Conservation (phyloP, 2,797 vertebrate genomes). For the Podargus strigoides region DNA sequence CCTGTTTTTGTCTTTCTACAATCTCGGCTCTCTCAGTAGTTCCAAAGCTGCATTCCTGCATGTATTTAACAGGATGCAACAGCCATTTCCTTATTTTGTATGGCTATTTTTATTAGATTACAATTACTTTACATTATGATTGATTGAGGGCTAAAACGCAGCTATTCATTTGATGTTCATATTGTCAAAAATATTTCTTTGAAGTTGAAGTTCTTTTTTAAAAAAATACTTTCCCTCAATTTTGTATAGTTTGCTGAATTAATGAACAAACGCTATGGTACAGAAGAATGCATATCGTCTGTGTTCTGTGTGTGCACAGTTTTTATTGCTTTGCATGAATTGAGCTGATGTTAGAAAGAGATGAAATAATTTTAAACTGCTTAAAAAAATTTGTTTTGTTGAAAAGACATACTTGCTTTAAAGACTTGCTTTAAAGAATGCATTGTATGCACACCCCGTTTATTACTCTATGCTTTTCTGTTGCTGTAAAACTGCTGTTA, state of each 20-base stretch:
- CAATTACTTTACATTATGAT: slow-evolving; percentile 63
- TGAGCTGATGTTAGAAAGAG: slow-evolving; percentile 35
- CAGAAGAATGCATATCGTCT: neutral
- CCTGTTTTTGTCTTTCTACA: slow-evolving; percentile 75
- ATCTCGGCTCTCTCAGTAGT: slow-evolving; percentile 42
- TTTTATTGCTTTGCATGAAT: slow-evolving; percentile 29
- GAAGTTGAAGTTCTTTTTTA: slow-evolving; percentile 52
- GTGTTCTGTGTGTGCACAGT: neutral
- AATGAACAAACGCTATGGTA: slow-evolving; percentile 8
- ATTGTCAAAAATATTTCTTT: slow-evolving; percentile 67
- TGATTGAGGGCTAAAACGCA: slow-evolving; percentile 63
- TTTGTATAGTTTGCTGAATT: slow-evolving; percentile 54
- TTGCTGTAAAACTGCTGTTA: slow-evolving; percentile 59
- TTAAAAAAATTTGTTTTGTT: slow-evolving; percentile 47
- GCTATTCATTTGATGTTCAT: slow-evolving; percentile 52
- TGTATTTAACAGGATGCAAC: slow-evolving; percentile 75
- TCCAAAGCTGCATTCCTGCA: slow-evolving; percentile 66
- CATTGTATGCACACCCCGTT: slow-evolving; percentile 49
- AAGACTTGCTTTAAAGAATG: slow-evolving; percentile 45
- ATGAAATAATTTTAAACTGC: slow-evolving; percentile 35
- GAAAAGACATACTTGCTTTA: slow-evolving; percentile 53
- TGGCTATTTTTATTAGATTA: slow-evolving; percentile 76
- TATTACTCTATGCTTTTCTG: slow-evolving; percentile 47
- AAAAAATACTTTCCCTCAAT: slow-evolving; percentile 43
- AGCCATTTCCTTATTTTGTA: slow-evolving; percentile 79